Conservation (phyloP, 2,113 vertebrate species). For the Artemisiospiza belli region DNA sequence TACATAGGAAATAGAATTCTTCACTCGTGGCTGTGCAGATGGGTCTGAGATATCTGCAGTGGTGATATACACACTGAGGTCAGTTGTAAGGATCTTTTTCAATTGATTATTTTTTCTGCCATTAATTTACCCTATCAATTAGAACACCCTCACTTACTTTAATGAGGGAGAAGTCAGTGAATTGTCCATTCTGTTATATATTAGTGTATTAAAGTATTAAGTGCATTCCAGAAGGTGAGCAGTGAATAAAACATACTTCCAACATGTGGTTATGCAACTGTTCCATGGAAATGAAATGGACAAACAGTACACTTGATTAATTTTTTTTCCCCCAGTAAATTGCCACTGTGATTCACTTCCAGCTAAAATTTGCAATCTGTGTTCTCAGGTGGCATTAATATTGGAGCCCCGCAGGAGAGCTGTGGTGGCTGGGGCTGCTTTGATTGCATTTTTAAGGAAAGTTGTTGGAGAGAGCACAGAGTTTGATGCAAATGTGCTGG, state of each 20-base stretch:
- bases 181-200: neutral
- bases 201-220: constrained; percentile 51
- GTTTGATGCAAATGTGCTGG: constrained; percentile 19
- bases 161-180: neutral
- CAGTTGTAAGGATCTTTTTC: neutral
- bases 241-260: constrained; percentile 26
- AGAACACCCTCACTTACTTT: neutral
- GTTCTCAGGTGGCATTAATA: constrained; percentile 62
- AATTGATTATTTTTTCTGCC: neutral
- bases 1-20: neutral
- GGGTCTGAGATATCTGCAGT: neutral
- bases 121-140: neutral
- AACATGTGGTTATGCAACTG: constrained; percentile 64
- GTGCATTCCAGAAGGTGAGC: constrained; percentile 52
- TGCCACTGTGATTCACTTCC: constrained; percentile 50
- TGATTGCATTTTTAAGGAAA: constrained; percentile 35
- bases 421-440: neutral
- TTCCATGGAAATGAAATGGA: constrained; percentile 49
- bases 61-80: neutral
- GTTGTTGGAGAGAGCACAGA: neutral
- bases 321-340: neutral
- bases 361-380: constrained; percentile 58
- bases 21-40: neutral
- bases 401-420: constrained; percentile 32
- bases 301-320: constrained; percentile 58